Evolutionary conservation across 1,140 invertebrate species (phyloP).

Genomic region (Cotesia glomerata): DNA sequence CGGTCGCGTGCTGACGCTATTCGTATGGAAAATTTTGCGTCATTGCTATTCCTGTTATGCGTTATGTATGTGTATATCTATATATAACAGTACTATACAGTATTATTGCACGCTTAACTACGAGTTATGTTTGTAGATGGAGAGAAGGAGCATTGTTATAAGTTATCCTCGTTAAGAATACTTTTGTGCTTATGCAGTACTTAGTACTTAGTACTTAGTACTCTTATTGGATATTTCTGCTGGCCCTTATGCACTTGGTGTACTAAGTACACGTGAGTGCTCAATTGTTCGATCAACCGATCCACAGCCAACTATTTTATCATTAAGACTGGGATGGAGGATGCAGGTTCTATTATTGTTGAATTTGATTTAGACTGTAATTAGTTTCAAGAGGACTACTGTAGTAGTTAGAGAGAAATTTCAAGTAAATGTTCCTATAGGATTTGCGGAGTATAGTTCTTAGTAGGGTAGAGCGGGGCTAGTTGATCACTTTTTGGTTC

Average conservation of each 20-base stretch:
- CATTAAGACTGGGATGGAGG: not conserved
- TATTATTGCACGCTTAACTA: no score
- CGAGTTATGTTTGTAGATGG: not conserved
- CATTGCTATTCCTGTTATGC: conserved; percentile 9
- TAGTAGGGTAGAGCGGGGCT: no score
- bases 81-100: no score
- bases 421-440: no score
- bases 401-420: no score
- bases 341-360: conserved; percentile 5
- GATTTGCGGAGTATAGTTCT: no score
- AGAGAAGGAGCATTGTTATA: not conserved
- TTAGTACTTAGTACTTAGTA: not conserved
- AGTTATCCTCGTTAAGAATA: conserved; percentile 14
- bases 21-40: conserved; percentile 45
- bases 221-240: not conserved
- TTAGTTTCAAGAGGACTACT: not conserved
- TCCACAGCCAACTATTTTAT: conserved; percentile 22
- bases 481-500: no score
- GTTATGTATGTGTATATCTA: no score
- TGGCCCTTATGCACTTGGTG: not conserved
- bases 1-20: conserved; percentile 33
- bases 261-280: conserved; percentile 14
- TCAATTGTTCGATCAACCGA: conserved; percentile 23
- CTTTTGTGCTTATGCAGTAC: not conserved
- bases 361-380: no score